These are phyloP conservation scores for Philypnodon macrostomus DNA, from an alignment of 2,797 vertebrate species.

Conservation along the genomic window DNA sequence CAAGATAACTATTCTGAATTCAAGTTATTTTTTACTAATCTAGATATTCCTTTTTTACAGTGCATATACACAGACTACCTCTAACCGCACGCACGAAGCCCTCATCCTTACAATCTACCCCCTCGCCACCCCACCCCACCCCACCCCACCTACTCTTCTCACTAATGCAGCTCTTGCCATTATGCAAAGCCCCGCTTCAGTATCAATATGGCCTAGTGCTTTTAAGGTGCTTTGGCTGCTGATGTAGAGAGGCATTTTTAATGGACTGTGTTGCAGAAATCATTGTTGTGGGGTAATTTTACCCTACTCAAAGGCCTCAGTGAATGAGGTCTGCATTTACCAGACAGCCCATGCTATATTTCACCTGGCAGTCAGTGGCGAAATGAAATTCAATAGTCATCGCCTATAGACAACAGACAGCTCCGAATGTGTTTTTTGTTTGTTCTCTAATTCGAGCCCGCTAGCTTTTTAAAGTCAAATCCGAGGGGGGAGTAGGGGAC, in stretches of 20 bases:
- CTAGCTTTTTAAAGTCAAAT: constrained; percentile 41
- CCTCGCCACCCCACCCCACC: no score
- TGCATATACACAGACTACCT: constrained; percentile 32
- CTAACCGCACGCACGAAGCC: constrained; percentile 26
- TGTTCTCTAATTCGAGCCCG: constrained; percentile 68
- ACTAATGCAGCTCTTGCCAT: constrained; percentile 92
- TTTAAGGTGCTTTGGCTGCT: constrained; percentile 96
- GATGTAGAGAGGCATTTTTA: constrained; percentile 96
- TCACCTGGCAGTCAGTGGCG: constrained; percentile 71
- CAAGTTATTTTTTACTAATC: no score
- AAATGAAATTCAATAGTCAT: constrained; percentile 76
- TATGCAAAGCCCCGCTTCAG: constrained; percentile 92
- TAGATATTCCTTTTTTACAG: no score
- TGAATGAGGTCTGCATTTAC: constrained; percentile 75
- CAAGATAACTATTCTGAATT: no score
- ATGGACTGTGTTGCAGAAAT: constrained; percentile 93
- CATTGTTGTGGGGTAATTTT: constrained; percentile 87
- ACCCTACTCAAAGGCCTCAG: constrained; percentile 75
- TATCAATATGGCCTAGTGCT: constrained; percentile 96
- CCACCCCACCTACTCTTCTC: constrained; percentile 31
- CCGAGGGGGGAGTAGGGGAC: constrained; percentile 29
- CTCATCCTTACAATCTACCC: constrained; percentile 50
- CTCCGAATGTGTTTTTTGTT: constrained; percentile 57
- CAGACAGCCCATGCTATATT: constrained; percentile 78
- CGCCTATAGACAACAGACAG: constrained; percentile 67